Evolutionary conservation across 2,797 vertebrate species (phyloP).

Genomic region (Columba guinea): DNA sequence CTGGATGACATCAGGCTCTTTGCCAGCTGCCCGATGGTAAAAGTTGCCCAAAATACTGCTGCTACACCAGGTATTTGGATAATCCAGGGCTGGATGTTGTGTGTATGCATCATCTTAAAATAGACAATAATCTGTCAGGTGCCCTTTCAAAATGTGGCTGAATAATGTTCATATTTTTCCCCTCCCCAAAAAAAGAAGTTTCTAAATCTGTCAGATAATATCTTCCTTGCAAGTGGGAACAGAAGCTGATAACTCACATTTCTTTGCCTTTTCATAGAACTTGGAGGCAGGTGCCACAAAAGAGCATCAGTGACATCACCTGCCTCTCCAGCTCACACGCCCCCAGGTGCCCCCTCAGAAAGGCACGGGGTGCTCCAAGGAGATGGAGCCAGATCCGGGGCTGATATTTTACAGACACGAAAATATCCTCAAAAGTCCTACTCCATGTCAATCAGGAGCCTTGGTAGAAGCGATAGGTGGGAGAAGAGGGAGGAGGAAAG

Average conservation of each 20-base stretch:
- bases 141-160: background rate
- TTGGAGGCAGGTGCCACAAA: background rate
- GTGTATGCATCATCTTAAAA: background rate
- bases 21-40: background rate
- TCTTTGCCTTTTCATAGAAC: background rate
- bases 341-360: background rate
- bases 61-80: background rate
- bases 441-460: background rate
- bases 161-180: background rate
- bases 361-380: background rate
- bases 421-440: conserved; percentile 40
- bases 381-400: background rate
- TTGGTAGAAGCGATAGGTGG: background rate
- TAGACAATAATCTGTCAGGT: background rate
- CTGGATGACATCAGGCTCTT: background rate
- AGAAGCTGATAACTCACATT: background rate
- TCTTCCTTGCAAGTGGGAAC: background rate
- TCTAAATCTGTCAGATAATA: background rate
- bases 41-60: background rate
- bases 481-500: conserved; percentile 5
- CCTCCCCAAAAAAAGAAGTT: background rate
- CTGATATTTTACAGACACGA: conserved; percentile 22
- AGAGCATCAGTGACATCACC: background rate
- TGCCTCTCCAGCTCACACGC: background rate
- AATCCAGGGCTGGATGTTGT: background rate